Percentiles rank a stretch among this genome's conserved stretches.
Evolutionary conservation across 2,797 vertebrate species (phyloP).

Genomic region (Sebastes trivittatus): DNA sequence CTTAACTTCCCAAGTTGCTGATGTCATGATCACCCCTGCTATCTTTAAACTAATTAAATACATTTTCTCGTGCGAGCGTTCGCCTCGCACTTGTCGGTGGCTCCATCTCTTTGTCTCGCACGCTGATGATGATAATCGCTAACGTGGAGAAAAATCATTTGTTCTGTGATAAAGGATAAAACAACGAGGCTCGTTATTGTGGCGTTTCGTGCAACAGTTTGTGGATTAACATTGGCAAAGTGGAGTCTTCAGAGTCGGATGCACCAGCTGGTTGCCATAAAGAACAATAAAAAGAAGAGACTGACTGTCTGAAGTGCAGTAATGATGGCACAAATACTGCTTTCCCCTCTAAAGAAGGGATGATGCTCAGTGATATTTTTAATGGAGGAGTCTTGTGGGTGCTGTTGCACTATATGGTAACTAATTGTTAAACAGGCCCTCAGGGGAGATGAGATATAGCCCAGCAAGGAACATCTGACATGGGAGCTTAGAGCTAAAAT

Average conservation of each 20-base stretch:
- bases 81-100: constrained; percentile 35
- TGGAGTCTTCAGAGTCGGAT: constrained; percentile 37
- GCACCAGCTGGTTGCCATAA: constrained; percentile 38
- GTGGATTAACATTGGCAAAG: constrained; percentile 40
- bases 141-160: constrained; percentile 55
- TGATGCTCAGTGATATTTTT: constrained; percentile 2
- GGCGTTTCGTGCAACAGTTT: constrained; percentile 50
- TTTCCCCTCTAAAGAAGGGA: not conserved
- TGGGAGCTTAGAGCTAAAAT: constrained; percentile 31
- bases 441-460: constrained; percentile 18
- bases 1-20: constrained; percentile 62
- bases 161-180: constrained; percentile 45
- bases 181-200: constrained; percentile 36
- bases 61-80: constrained; percentile 29
- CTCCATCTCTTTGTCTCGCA: constrained; percentile 48
- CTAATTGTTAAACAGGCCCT: constrained; percentile 42
- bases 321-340: constrained; percentile 1
- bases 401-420: constrained; percentile 35
- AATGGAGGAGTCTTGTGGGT: constrained; percentile 9
- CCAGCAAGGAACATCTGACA: constrained; percentile 34
- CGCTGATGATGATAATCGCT: constrained; percentile 40
- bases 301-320: not conserved
- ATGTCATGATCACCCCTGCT: constrained; percentile 59
- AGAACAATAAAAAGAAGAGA: constrained; percentile 18
- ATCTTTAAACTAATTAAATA: constrained; percentile 73